Evolutionary conservation across 2,888 invertebrate species (phyloP), one percentile per base, ranked within the genome.

Genomic region (Scaptodrosophila latifasciaeformis): DNA sequence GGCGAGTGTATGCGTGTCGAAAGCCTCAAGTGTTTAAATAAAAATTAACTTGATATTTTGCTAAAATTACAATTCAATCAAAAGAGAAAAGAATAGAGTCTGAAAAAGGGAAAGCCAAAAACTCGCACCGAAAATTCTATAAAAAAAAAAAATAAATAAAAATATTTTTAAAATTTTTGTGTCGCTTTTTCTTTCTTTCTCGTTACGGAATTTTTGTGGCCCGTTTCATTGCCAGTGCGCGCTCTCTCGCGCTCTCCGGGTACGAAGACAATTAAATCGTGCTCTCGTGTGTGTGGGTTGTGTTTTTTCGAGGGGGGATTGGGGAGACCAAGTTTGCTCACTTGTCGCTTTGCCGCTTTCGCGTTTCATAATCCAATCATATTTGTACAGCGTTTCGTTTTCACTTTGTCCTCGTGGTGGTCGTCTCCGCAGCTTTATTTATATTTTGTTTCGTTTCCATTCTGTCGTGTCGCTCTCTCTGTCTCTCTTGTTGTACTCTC

Each of bases 161-260:
- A 2, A 19, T 19, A 19, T 21, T 2, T 19, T 40, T 19, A 17
- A 37, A 10, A 19, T 21, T 21, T 40, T n/a, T 40, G 19, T 40
- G 40, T 3, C 24, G 24, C 3, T 24, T 24, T 24, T 24, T 24
- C 24, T 37, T 37, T 21, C n/a, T 21, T 19, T 18, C n/a, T n/a
- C 65, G 69, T 71, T 79, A 72, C 66, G 80, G 80, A 74, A 79
- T 74, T 74, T 76, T 70, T 72, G 70, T 79, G n/a, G 66, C 64
- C 60, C 66, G 76, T 72, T 72, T 58, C 72, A 65, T 54, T 59
- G 57, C 54, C 71, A 67, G 46, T 40, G 39, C 53, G 62, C 57
- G 34, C 18, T 31, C 34, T 29, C 54, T 47, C 35, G 7, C 35
- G 7, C 37, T 34, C 45, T 39, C 50, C 34, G 31, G 48, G 42